These are phyloP conservation scores for Myanophis thanlyinensis DNA, from an alignment of 2,113 vertebrate species.

Conservation along the genomic window DNA sequence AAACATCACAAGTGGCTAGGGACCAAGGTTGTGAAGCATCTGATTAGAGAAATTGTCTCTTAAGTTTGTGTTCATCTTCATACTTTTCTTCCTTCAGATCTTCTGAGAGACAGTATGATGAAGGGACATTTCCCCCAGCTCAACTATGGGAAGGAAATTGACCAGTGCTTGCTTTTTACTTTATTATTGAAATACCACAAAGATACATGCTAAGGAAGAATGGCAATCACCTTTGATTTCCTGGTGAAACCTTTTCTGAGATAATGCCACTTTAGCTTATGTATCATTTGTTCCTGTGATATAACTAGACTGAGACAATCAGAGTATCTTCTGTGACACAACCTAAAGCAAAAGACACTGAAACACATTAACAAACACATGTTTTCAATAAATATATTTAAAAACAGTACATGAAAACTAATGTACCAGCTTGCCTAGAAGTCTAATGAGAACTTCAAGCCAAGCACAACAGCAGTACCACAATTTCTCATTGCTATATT, in stretches of 20 bases:
- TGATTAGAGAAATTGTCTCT: constrained; percentile 1
- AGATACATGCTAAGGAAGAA: not conserved
- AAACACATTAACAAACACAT: not conserved
- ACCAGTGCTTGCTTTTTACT: not conserved
- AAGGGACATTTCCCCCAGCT: constrained; percentile 18
- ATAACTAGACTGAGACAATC: not conserved
- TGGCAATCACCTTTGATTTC: not conserved
- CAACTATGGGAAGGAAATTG: constrained; percentile 13
- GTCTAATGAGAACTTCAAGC: not conserved
- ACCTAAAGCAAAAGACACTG: not conserved
- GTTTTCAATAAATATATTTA: not conserved
- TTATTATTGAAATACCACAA: not conserved
- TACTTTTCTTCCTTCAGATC: not conserved
- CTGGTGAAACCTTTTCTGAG: not conserved
- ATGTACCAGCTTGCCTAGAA: not conserved
- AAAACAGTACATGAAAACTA: not conserved
- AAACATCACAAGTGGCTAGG: constrained; percentile 19
- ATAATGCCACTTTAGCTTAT: not conserved
- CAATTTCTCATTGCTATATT: not conserved
- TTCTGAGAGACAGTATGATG: not conserved
- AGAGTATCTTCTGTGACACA: not conserved
- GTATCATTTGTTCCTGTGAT: not conserved
- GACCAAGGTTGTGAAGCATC: constrained; percentile 39
- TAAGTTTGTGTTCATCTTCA: not conserved
- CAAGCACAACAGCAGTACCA: not conserved